Conservation (phyloP, 2,797 vertebrate species). For the Melanotaenia pygmaea region DNA sequence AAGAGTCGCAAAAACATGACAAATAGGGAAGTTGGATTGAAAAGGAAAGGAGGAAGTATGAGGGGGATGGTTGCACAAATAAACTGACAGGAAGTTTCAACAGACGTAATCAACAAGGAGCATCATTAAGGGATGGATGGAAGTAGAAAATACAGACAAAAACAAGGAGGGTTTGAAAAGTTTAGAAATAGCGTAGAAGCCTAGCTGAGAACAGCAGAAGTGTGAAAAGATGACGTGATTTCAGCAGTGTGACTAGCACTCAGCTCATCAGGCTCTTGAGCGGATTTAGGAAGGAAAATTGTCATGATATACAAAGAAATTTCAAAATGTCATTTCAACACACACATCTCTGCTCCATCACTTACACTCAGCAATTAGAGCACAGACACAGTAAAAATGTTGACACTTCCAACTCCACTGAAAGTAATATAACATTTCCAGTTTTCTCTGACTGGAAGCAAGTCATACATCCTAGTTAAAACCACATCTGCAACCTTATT, state of each 20-base stretch:
- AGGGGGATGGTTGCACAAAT: constrained; percentile 1
- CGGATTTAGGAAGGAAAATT: constrained; percentile 2
- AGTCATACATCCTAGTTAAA: constrained; percentile 44
- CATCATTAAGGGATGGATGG: constrained; percentile 18
- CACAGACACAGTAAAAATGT: background rate
- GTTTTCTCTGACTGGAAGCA: constrained; percentile 20
- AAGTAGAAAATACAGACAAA: constrained; percentile 28
- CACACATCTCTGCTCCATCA: background rate
- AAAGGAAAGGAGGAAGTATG: constrained; percentile 4
- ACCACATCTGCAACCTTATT: constrained; percentile 34
- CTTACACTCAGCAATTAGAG: background rate
- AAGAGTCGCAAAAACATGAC: constrained; percentile 2
- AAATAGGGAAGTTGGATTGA: constrained; percentile 10
- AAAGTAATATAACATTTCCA: constrained; percentile 13
- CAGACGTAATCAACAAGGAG: constrained; percentile 9
- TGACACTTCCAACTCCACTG: background rate
- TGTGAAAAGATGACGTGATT: constrained; percentile 25
- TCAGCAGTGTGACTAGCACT: constrained; percentile 11
- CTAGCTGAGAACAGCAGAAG: background rate
- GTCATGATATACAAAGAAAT: constrained; percentile 6
- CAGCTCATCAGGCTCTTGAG: constrained; percentile 24
- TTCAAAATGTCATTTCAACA: constrained; percentile 4
- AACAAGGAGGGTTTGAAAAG: constrained; percentile 27
- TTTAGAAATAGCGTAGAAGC: constrained; percentile 2
- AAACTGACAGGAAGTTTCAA: constrained; percentile 15